Evolutionary conservation across 2,888 invertebrate genomes (phyloP).

Genomic region (Graphium colonna): DNA sequence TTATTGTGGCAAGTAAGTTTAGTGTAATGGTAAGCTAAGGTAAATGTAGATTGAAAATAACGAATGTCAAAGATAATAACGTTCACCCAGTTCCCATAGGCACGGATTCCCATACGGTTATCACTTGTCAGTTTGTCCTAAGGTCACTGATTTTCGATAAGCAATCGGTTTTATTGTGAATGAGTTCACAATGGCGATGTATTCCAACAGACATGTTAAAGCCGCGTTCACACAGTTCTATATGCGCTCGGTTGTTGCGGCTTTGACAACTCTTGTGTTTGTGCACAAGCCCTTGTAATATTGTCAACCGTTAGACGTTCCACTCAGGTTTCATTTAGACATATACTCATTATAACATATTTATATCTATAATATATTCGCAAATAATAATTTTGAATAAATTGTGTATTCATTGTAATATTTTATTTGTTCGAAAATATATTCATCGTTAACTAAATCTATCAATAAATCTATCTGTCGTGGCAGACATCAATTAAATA

Average conservation of each 20-base stretch:
- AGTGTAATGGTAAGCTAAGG: background rate
- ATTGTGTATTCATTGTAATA: too few species aligned
- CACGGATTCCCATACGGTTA: constrained; percentile 58
- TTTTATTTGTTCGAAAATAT: too few species aligned
- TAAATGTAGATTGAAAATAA: constrained; percentile 8
- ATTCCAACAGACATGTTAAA: constrained; percentile 21
- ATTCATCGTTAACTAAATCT: too few species aligned
- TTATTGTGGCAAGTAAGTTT: background rate
- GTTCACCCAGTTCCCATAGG: constrained; percentile 58
- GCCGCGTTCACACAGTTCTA: constrained; percentile 15
- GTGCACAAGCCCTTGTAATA: background rate
- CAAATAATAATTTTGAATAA: background rate
- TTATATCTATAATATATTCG: background rate
- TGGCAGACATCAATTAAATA: too few species aligned
- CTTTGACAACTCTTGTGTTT: background rate
- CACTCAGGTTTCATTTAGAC: background rate
- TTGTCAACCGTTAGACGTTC: background rate
- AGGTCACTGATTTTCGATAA: constrained; percentile 60
- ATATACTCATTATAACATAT: too few species aligned
- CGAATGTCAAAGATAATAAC: constrained; percentile 23
- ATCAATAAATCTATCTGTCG: too few species aligned
- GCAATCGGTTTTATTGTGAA: constrained; percentile 39
- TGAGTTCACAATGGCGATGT: constrained; percentile 22
- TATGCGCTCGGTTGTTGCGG: background rate
- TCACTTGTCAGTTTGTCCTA: constrained; percentile 47